Evolutionary conservation across 2,888 invertebrate genomes (phyloP).

Genomic region (Hesperia comma): DNA sequence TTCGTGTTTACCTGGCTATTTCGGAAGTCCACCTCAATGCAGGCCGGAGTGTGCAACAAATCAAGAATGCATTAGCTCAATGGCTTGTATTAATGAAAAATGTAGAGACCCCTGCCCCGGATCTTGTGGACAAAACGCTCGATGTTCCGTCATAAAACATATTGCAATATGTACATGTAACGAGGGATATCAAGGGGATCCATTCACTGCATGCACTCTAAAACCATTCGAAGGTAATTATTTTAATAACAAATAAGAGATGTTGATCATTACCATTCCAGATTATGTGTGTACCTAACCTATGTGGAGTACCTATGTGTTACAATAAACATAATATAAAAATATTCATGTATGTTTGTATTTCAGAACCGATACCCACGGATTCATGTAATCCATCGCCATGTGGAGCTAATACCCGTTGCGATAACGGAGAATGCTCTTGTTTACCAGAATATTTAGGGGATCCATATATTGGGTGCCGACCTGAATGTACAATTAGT

Average conservation of each 20-base stretch:
- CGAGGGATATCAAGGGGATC: constrained; percentile 85
- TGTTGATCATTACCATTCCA: not conserved
- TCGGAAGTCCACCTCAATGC: constrained; percentile 87
- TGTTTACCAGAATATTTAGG: constrained; percentile 90
- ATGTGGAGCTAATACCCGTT: constrained; percentile 90
- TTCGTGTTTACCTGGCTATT: constrained; percentile 83
- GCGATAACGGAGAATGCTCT: constrained; percentile 87
- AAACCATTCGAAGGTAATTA: constrained; percentile 64
- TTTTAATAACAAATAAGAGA: not conserved
- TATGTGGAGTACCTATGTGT: too few relatives aligned
- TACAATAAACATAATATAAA: not conserved
- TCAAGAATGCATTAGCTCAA: constrained; percentile 86
- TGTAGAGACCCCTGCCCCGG: constrained; percentile 88
- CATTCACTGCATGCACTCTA: constrained; percentile 77
- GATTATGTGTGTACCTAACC: constrained; percentile 7
- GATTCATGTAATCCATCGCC: constrained; percentile 87
- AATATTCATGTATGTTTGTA: constrained; percentile 19
- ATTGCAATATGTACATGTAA: constrained; percentile 86
- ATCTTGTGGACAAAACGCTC: constrained; percentile 85
- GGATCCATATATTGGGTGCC: constrained; percentile 90
- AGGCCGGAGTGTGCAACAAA: constrained; percentile 87
- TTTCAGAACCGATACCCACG: constrained; percentile 56
- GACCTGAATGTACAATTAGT: constrained; percentile 92
- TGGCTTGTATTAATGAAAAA: constrained; percentile 86
- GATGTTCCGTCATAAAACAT: constrained; percentile 85